These are phyloP conservation scores for Brachyhypopomus occidentalis DNA, from an alignment of 2,113 vertebrate species.

Conservation along the genomic window DNA sequence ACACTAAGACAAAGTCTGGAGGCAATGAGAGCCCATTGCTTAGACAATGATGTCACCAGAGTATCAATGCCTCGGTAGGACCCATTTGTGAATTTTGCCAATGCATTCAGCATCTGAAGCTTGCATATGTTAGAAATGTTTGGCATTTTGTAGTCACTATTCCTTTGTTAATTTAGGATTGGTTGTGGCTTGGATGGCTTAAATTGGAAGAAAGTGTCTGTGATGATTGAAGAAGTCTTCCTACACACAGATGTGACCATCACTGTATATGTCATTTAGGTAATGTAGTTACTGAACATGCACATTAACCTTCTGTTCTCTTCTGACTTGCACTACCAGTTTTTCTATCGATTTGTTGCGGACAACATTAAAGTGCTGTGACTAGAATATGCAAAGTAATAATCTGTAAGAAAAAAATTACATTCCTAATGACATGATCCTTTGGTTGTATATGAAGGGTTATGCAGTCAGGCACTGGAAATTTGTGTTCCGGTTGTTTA, in stretches of 20 bases:
- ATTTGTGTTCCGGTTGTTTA: neutral
- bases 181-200: conserved; percentile 91
- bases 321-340: neutral
- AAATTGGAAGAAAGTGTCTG: conserved; percentile 82
- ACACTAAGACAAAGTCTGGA: conserved; percentile 81
- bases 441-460: neutral
- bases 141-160: neutral
- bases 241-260: conserved; percentile 79
- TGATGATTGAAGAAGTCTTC: conserved; percentile 85
- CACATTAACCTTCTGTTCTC: neutral
- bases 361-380: neutral
- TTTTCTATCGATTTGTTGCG: neutral
- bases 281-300: neutral
- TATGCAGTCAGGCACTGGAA: neutral
- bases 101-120: neutral
- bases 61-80: conserved; percentile 91
- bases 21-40: conserved; percentile 86
- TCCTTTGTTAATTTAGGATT: conserved; percentile 76
- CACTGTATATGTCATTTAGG: conserved; percentile 83
- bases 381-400: conserved; percentile 2
- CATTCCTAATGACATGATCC: neutral
- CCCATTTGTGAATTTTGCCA: neutral
- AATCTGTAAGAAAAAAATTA: neutral
- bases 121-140: neutral
- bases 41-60: conserved; percentile 78